phyloP scores from a whole-genome alignment of 2,797 vertebrate genomes.

The Xerus rutilus region DNA sequence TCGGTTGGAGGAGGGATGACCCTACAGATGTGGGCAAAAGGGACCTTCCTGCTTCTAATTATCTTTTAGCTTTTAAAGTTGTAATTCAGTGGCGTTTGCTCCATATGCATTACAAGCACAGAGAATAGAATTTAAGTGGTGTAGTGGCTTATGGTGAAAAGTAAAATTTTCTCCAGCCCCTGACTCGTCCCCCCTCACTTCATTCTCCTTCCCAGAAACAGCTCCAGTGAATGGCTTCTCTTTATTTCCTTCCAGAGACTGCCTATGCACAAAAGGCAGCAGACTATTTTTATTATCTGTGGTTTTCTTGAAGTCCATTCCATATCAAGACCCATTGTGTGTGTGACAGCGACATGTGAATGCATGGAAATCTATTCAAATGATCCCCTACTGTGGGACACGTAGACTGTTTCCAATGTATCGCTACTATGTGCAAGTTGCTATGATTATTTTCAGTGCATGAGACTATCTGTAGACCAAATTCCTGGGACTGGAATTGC shows the following conservation, averaged over 20 bases:
- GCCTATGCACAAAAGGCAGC: neutral
- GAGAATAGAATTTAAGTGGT: neutral
- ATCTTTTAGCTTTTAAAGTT: neutral
- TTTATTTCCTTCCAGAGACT: neutral
- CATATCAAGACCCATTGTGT: rapidly evolving
- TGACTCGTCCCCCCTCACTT: neutral
- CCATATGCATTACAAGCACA: neutral
- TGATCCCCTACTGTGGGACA: neutral
- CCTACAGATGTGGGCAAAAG: rapidly evolving
- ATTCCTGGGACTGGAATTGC: neutral
- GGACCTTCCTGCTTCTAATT: neutral
- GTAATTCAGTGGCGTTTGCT: neutral
- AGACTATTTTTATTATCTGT: rapidly evolving
- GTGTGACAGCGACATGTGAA: neutral
- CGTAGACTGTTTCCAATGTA: neutral
- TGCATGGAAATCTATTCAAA: neutral
- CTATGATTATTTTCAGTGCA: neutral
- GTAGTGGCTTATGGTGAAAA: neutral
- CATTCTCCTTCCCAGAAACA: neutral
- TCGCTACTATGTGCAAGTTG: neutral
- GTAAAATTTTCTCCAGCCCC: neutral
- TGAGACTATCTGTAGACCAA: neutral
- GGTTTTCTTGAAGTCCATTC: neutral
- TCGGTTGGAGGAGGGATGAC: neutral
- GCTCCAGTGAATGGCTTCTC: neutral